phyloP scores from a whole-genome alignment of 2,113 vertebrate genomes.

The Antechinus flavipes region DNA sequence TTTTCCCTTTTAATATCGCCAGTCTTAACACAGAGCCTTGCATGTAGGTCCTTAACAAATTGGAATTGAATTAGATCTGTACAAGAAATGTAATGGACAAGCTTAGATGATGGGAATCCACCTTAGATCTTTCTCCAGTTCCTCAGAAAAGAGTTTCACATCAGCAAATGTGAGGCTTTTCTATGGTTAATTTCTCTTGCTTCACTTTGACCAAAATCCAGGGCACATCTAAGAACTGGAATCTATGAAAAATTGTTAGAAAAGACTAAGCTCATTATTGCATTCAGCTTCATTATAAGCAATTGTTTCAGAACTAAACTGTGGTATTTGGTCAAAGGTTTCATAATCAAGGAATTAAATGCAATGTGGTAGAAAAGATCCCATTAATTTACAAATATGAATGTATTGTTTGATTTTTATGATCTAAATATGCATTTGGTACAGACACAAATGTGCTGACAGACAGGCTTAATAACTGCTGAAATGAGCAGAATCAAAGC shows the following conservation, averaged over 20 bases:
- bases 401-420: slow-evolving; percentile 51
- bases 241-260: background rate
- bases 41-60: background rate
- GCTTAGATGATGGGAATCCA: background rate
- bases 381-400: slow-evolving; percentile 51
- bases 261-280: background rate
- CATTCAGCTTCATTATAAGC: background rate
- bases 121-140: background rate
- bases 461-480: slow-evolving; percentile 58
- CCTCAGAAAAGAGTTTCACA: background rate
- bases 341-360: slow-evolving; percentile 40
- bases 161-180: background rate
- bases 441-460: slow-evolving; percentile 61
- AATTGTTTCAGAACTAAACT: slow-evolving; percentile 13
- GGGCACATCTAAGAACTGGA: background rate
- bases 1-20: background rate
- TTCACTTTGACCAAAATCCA: slow-evolving; percentile 35
- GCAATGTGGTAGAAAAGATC: slow-evolving; percentile 37
- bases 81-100: background rate
- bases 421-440: slow-evolving; percentile 58
- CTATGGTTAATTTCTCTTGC: background rate
- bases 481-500: background rate
- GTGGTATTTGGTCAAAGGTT: background rate
- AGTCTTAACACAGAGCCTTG: background rate
- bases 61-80: background rate